Conservation (phyloP, 2,113 vertebrate species). For the Hydrochoerus hydrochaeris region DNA sequence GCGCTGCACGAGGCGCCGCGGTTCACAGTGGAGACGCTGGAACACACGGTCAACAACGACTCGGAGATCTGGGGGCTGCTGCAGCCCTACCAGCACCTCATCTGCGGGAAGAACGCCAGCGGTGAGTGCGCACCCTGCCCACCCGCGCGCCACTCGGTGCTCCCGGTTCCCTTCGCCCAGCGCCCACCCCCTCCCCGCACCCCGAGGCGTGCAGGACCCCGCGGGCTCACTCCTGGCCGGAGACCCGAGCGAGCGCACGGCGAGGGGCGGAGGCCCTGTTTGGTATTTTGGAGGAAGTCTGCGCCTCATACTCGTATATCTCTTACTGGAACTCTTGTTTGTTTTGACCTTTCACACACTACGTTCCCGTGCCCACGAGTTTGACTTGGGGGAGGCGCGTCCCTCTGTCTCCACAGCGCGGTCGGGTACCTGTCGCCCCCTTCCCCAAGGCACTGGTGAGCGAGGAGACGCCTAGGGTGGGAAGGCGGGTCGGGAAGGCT, state of each 20-base stretch:
- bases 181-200: background rate
- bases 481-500: background rate
- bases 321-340: background rate
- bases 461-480: background rate
- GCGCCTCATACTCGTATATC: background rate
- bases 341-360: constrained; percentile 62
- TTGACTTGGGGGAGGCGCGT: background rate
- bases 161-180: background rate
- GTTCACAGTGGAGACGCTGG: constrained; percentile 93
- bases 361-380: background rate
- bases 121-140: constrained; percentile 88
- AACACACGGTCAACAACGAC: constrained; percentile 94
- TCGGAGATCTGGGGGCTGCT: constrained; percentile 95
- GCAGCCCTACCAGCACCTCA: constrained; percentile 94
- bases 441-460: background rate
- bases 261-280: background rate
- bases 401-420: background rate
- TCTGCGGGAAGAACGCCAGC: constrained; percentile 95
- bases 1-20: constrained; percentile 87
- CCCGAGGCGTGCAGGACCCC: background rate
- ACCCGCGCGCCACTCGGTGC: background rate
- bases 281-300: background rate
- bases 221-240: background rate
- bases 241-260: background rate
- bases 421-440: background rate